These are phyloP conservation scores for Enteromius unitaeniatus DNA, from an alignment of 2,797 vertebrate species.

Conservation along the genomic window DNA sequence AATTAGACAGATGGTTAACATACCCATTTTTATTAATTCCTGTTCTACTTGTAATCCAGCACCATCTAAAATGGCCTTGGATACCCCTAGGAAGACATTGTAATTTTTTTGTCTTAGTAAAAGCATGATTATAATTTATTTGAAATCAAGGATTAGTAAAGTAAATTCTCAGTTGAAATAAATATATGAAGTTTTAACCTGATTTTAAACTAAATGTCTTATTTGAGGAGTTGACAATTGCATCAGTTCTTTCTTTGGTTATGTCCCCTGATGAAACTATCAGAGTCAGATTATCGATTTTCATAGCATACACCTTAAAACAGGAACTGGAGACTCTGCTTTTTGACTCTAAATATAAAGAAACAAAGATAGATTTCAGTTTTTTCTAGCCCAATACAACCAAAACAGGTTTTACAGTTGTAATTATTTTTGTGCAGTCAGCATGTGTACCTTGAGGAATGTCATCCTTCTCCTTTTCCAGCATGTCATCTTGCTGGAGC, in stretches of 20 bases:
- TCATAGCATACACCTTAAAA: background rate
- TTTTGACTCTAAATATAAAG: background rate
- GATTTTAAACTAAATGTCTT: background rate
- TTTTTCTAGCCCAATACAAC: background rate
- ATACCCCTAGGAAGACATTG: background rate
- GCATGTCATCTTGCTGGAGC: constrained; percentile 67
- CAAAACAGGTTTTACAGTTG: background rate
- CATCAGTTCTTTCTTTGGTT: constrained; percentile 83
- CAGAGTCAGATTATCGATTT: background rate
- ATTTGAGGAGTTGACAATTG: constrained; percentile 87
- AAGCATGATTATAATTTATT: background rate
- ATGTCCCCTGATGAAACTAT: constrained; percentile 73
- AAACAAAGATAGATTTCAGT: background rate
- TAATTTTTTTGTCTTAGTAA: background rate
- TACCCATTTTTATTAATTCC: constrained; percentile 65
- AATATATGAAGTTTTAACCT: background rate
- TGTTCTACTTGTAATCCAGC: constrained; percentile 78
- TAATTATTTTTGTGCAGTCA: background rate
- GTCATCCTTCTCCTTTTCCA: constrained; percentile 52
- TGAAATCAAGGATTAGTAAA: background rate
- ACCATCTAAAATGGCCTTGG: constrained; percentile 79
- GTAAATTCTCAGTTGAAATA: background rate
- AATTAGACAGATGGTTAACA: background rate
- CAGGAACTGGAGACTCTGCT: background rate
- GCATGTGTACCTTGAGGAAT: constrained; percentile 6